Conservation (phyloP, 2,113 vertebrate genomes). For the Sinosuthora webbiana region DNA sequence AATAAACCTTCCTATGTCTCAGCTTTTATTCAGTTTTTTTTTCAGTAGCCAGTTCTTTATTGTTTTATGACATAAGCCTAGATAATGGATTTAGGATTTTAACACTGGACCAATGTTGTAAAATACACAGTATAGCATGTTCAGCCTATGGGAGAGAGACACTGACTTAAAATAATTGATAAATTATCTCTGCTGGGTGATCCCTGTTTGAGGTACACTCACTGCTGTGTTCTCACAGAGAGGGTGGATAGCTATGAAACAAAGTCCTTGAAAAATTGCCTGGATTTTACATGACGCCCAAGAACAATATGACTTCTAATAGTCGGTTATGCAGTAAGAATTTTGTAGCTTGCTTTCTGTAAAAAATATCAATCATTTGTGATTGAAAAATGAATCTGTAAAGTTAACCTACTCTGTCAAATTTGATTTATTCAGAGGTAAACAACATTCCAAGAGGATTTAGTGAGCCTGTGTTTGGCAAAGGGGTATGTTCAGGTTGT, state of each 20-base stretch:
- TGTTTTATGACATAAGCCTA: background rate
- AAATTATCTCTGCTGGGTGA: conserved; percentile 54
- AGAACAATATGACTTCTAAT: conserved; percentile 72
- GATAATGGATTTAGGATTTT: conserved; percentile 37
- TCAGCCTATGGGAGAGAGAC: conserved; percentile 34
- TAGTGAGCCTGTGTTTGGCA: conserved; percentile 77
- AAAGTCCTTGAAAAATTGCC: conserved; percentile 70
- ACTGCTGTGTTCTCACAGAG: background rate
- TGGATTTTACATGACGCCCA: conserved; percentile 65
- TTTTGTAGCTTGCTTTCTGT: conserved; percentile 73
- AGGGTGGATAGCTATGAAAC: conserved; percentile 30
- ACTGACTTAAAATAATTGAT: conserved; percentile 46
- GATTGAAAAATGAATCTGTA: conserved; percentile 79
- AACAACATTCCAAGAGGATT: conserved; percentile 83
- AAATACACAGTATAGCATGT: conserved; percentile 4
- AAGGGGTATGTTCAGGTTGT: conserved; percentile 77
- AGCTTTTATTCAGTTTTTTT: background rate
- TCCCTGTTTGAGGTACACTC: conserved; percentile 16
- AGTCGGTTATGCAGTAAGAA: conserved; percentile 66
- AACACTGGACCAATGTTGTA: background rate
- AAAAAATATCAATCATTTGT: conserved; percentile 79
- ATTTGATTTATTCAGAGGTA: conserved; percentile 81
- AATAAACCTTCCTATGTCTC: background rate
- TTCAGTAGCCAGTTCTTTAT: background rate
- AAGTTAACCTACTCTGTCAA: conserved; percentile 79